Evolutionary conservation across 2,888 invertebrate species (phyloP).

Genomic region (Peribatodes rhomboidaria): DNA sequence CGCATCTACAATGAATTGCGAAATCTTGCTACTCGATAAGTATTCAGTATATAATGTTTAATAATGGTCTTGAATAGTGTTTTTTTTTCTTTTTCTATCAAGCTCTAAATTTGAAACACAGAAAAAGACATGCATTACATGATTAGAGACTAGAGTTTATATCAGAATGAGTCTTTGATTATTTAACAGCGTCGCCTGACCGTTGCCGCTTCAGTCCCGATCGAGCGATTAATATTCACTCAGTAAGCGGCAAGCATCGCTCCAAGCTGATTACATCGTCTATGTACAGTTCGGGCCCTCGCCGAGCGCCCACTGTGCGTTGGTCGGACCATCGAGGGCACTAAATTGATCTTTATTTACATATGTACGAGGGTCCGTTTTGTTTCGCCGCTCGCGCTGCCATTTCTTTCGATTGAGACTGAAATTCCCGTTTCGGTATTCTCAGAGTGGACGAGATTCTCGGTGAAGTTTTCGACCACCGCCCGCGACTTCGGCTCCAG

Average conservation of each 20-base stretch:
- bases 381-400: constrained; percentile 10
- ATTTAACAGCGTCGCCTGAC: background rate
- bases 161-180: background rate
- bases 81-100: background rate
- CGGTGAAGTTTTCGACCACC: background rate
- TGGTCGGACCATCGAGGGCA: constrained; percentile 30
- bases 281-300: constrained; percentile 22
- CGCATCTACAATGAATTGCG: background rate
- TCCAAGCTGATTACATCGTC: constrained; percentile 34
- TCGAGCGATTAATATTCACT: constrained; percentile 9
- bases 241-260: constrained; percentile 33
- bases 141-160: background rate
- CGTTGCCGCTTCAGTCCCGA: constrained; percentile 14
- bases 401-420: background rate
- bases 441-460: background rate
- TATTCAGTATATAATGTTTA: background rate
- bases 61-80: background rate
- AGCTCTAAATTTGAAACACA: background rate
- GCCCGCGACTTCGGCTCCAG: background rate
- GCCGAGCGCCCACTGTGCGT: constrained; percentile 58
- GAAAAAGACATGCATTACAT: too few species aligned
- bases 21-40: background rate
- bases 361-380: constrained; percentile 36
- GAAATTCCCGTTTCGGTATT: background rate
- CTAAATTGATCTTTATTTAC: constrained; percentile 50